phyloP scores from a whole-genome alignment of 2,888 invertebrate genomes.

The Drosophila ustulata region DNA sequence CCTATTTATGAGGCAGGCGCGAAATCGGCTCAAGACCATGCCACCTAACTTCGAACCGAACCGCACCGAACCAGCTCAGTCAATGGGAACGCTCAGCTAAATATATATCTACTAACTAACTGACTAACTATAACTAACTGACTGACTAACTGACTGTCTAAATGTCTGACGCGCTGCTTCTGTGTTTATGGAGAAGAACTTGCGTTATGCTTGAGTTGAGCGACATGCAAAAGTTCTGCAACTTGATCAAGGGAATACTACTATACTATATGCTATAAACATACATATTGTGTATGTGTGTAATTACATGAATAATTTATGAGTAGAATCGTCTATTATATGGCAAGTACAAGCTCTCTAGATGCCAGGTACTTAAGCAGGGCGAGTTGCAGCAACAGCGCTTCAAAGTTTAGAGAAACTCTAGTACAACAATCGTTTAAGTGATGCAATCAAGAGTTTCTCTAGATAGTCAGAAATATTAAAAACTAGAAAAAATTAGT shows the following conservation, averaged over 20 bases:
- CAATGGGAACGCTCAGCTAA: slow-evolving; percentile 38
- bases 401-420: background rate
- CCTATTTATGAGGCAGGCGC: slow-evolving; percentile 11
- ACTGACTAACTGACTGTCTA: slow-evolving; percentile 7
- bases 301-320: slow-evolving; percentile 30
- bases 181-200: slow-evolving; percentile 16
- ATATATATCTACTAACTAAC: background rate
- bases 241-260: slow-evolving; percentile 28
- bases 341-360: background rate
- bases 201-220: slow-evolving; percentile 46
- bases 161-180: slow-evolving; percentile 12
- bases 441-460: background rate
- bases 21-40: slow-evolving; percentile 36
- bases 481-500: too few relatives aligned
- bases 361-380: background rate
- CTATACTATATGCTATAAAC: background rate
- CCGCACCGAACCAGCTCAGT: slow-evolving; percentile 23
- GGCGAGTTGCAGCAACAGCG: background rate
- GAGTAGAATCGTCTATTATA: slow-evolving; percentile 2
- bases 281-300: background rate
- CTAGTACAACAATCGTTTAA: background rate
- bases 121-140: slow-evolving; percentile 6
- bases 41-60: slow-evolving; percentile 9
- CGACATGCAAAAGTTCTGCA: slow-evolving; percentile 47
- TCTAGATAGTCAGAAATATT: too few relatives aligned